Evolutionary conservation across 2,113 vertebrate species (phyloP).

Genomic region (Embiotoca jacksoni): DNA sequence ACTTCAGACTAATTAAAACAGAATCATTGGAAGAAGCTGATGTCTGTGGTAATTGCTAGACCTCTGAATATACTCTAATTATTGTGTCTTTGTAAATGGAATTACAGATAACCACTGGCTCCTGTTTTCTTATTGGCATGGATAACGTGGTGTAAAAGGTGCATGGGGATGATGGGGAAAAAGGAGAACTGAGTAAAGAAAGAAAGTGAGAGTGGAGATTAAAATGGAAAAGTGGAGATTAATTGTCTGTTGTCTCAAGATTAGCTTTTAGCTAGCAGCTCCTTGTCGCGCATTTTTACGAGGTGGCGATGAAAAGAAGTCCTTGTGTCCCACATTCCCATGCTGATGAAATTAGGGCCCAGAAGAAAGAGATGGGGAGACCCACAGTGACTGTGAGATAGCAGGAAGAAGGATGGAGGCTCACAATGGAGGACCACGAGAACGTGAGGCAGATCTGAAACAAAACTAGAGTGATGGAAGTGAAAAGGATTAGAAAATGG

Average conservation of each 20-base stretch:
- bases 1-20: slow-evolving; percentile 58
- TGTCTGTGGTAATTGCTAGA: slow-evolving; percentile 53
- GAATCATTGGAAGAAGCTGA: slow-evolving; percentile 33
- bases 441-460: slow-evolving; percentile 33
- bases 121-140: slow-evolving; percentile 35
- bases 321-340: slow-evolving; percentile 49
- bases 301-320: slow-evolving; percentile 67
- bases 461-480: slow-evolving; percentile 35
- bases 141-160: slow-evolving; percentile 30
- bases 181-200: neutral
- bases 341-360: slow-evolving; percentile 60
- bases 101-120: slow-evolving; percentile 62
- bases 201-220: slow-evolving; percentile 27
- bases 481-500: slow-evolving; percentile 40
- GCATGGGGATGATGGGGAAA: neutral
- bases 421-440: slow-evolving; percentile 1
- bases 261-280: slow-evolving; percentile 63
- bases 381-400: slow-evolving; percentile 19
- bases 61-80: slow-evolving; percentile 68
- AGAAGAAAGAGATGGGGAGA: slow-evolving; percentile 22
- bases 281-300: slow-evolving; percentile 59
- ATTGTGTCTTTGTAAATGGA: slow-evolving; percentile 74
- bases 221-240: slow-evolving; percentile 52
- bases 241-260: slow-evolving; percentile 62
- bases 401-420: neutral